These are phyloP conservation scores for Vulpes vulpes DNA, from an alignment of 2,113 vertebrate genomes.

Conservation along the genomic window DNA sequence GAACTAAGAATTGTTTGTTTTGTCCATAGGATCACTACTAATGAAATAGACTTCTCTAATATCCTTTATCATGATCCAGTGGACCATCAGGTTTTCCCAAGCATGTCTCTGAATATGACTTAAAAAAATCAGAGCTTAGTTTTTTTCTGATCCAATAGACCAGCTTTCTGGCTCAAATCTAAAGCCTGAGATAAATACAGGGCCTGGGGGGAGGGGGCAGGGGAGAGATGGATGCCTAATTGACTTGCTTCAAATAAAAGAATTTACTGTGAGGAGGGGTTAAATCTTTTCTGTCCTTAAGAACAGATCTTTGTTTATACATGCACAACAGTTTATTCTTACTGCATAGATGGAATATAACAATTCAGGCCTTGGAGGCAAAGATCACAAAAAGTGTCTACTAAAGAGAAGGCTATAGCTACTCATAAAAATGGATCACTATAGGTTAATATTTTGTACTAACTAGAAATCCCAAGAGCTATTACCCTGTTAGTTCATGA, in stretches of 20 bases:
- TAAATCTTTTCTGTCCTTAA: not conserved
- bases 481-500: not conserved
- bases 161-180: not conserved
- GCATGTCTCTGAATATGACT: not conserved
- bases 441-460: not conserved
- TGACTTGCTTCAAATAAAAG: not conserved
- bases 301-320: not conserved
- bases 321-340: not conserved
- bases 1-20: not conserved
- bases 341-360: not conserved
- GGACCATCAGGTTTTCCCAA: not conserved
- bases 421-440: not conserved
- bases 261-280: not conserved
- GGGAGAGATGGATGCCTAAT: not conserved
- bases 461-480: not conserved
- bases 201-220: not conserved
- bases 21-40: not conserved
- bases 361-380: not conserved
- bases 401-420: not conserved
- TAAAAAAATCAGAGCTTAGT: not conserved
- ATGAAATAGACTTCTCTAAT: not conserved
- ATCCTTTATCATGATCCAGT: not conserved
- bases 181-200: not conserved
- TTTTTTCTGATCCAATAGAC: not conserved
- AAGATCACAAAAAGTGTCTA: not conserved